phyloP scores from a whole-genome alignment of 2,113 vertebrate genomes.

The Cyanoderma ruficeps region DNA sequence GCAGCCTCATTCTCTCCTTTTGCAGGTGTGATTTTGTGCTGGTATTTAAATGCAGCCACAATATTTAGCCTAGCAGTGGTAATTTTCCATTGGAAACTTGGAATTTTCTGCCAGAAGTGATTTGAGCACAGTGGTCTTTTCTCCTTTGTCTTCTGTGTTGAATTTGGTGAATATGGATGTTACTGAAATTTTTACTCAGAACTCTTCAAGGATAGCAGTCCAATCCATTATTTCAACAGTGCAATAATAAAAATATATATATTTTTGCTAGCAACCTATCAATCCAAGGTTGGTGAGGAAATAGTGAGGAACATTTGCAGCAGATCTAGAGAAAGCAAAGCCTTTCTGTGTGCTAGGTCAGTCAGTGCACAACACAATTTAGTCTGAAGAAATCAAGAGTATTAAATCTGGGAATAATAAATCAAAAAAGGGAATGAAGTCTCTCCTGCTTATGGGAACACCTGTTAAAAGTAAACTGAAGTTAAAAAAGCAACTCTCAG shows the following conservation, averaged over 20 bases:
- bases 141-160: not conserved
- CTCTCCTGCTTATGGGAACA: not conserved
- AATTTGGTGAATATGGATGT: not conserved
- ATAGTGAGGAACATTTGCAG: not conserved
- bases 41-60: not conserved
- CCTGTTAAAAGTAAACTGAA: constrained; percentile 23
- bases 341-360: not conserved
- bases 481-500: not conserved
- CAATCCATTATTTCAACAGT: not conserved
- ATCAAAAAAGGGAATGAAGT: constrained; percentile 20
- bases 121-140: not conserved
- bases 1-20: not conserved
- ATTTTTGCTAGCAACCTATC: not conserved
- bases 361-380: not conserved
- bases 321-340: not conserved
- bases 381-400: not conserved
- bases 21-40: not conserved
- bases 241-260: not conserved
- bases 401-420: constrained; percentile 48
- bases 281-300: not conserved
- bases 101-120: not conserved
- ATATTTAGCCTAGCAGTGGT: not conserved
- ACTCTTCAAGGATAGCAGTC: not conserved
- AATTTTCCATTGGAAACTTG: not conserved
- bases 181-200: not conserved